phyloP scores from a whole-genome alignment of 2,113 vertebrate genomes.

The Ardeotis arabs region DNA sequence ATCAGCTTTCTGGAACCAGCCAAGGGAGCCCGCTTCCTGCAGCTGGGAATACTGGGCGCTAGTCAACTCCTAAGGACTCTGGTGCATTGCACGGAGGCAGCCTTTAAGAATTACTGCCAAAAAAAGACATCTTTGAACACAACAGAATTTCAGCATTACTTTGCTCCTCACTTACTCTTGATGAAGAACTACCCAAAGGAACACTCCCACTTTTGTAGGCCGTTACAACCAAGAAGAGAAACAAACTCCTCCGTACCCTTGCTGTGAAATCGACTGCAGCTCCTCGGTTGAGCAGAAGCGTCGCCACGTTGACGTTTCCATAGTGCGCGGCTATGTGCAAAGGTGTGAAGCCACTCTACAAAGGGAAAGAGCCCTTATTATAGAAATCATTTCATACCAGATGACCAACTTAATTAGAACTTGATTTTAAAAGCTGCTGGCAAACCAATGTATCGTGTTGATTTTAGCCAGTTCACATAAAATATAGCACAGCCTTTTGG shows the following conservation, averaged over 20 bases:
- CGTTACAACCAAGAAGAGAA: background rate
- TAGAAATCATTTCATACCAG: accelerated
- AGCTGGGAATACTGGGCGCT: background rate
- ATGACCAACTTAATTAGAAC: background rate
- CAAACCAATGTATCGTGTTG: accelerated
- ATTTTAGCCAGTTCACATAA: background rate
- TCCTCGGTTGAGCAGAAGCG: conserved; percentile 92
- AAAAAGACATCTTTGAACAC: background rate
- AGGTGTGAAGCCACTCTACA: conserved; percentile 94
- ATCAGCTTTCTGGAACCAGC: background rate
- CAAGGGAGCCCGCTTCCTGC: background rate
- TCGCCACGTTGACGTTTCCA: conserved; percentile 95
- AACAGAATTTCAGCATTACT: background rate
- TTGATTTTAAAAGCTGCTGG: background rate
- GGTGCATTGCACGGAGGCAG: accelerated
- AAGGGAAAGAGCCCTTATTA: conserved; percentile 36
- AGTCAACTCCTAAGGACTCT: background rate
- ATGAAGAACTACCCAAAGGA: background rate
- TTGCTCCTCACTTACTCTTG: background rate
- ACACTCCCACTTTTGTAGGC: background rate
- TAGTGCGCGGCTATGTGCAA: conserved; percentile 96
- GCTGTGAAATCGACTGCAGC: conserved; percentile 96
- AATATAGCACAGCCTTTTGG: background rate
- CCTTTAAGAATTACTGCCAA: background rate
- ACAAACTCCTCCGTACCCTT: conserved; percentile 76